Conservation (phyloP, 2,797 vertebrate genomes). For the Acrossocheilus wenchowensis region DNA sequence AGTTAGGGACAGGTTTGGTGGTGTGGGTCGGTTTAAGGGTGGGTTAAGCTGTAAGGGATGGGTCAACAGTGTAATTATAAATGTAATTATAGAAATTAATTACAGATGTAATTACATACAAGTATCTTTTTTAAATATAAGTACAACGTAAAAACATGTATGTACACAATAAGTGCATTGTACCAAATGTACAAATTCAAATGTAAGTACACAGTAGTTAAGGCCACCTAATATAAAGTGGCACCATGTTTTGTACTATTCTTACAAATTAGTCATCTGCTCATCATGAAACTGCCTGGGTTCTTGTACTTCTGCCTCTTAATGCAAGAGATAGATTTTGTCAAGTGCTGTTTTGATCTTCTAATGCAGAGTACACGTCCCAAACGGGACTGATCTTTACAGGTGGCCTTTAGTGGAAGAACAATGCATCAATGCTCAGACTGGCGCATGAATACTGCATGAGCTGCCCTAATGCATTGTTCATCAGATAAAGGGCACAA, state of each 20-base stretch:
- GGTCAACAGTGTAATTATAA: too few relatives aligned
- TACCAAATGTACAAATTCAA: too few relatives aligned
- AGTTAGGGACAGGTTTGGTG: too few relatives aligned
- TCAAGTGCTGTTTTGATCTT: constrained; percentile 4
- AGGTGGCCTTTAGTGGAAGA: constrained; percentile 37
- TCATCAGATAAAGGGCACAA: constrained; percentile 34
- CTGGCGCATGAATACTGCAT: constrained; percentile 47
- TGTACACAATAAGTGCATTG: too few relatives aligned
- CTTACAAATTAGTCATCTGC: background rate
- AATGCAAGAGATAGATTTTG: constrained; percentile 28
- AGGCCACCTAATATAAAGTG: too few relatives aligned
- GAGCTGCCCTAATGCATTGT: constrained; percentile 32
- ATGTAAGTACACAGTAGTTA: too few relatives aligned
- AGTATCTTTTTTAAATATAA: too few relatives aligned
- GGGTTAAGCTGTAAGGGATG: too few relatives aligned
- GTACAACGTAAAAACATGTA: too few relatives aligned
- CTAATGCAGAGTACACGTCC: background rate
- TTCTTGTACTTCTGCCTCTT: background rate
- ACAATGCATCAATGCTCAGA: constrained; percentile 33
- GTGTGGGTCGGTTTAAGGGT: too few relatives aligned
- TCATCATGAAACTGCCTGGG: background rate
- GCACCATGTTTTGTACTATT: background rate
- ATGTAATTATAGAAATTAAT: too few relatives aligned
- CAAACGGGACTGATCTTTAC: constrained; percentile 3
- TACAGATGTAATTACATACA: too few relatives aligned